Evolutionary conservation across 1,140 invertebrate species (phyloP).

Genomic region (Sarcophaga peregrina): DNA sequence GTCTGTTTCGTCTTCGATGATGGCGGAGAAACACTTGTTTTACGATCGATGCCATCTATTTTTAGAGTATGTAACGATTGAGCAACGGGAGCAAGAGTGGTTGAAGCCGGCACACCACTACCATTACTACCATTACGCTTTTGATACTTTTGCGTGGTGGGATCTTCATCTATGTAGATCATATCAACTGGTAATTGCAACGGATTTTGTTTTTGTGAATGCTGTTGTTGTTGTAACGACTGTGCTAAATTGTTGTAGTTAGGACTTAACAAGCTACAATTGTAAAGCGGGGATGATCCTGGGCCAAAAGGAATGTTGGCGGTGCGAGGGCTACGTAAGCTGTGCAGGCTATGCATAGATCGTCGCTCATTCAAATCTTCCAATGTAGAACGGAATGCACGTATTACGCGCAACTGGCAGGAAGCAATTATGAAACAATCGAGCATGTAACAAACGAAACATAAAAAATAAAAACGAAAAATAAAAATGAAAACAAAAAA

Average conservation of each 20-base stretch:
- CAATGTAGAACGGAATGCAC: slow-evolving; percentile 99
- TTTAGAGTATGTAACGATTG: slow-evolving; percentile 43
- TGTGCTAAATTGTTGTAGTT: slow-evolving; percentile 51
- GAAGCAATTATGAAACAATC: slow-evolving; percentile 36
- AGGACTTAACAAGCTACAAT: slow-evolving; percentile 60
- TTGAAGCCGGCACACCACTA: slow-evolving; percentile 44
- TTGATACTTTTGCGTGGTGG: slow-evolving; percentile 52
- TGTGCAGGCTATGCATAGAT: slow-evolving; percentile 97
- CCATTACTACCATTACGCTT: slow-evolving; percentile 51
- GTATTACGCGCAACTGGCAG: slow-evolving; percentile 97
- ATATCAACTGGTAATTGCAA: slow-evolving; percentile 77
- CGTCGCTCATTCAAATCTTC: slow-evolving; percentile 99
- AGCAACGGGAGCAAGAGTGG: slow-evolving; percentile 50
- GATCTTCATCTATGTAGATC: slow-evolving; percentile 91
- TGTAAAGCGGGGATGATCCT: slow-evolving; percentile 55
- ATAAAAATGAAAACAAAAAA: neutral
- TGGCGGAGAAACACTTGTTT: neutral
- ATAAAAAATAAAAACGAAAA: too few species aligned
- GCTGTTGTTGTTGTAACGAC: slow-evolving; percentile 45
- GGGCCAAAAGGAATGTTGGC: slow-evolving; percentile 45
- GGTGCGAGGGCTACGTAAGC: slow-evolving; percentile 88
- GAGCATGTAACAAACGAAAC: neutral
- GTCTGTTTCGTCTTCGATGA: neutral
- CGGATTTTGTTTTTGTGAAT: slow-evolving; percentile 48
- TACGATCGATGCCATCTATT: neutral